Conservation (phyloP, 2,888 invertebrate species). For the Drosophila crucigera region DNA sequence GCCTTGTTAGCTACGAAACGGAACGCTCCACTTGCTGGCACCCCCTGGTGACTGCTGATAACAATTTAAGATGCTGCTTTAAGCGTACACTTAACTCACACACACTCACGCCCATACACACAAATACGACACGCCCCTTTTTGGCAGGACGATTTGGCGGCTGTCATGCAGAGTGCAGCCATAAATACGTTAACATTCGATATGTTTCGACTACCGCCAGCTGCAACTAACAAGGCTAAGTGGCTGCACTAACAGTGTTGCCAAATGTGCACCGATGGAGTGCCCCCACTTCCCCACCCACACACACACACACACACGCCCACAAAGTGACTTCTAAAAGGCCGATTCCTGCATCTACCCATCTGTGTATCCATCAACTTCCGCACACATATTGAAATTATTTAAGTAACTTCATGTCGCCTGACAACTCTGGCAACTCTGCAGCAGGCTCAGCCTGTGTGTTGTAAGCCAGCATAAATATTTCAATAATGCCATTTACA, state of each 20-base stretch:
- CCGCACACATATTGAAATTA: slow-evolving; percentile 55
- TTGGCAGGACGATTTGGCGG: slow-evolving; percentile 47
- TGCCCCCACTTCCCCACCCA: background rate
- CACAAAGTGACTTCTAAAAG: slow-evolving; percentile 9
- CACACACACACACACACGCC: background rate
- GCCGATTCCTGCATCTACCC: slow-evolving; percentile 33
- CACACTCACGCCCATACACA: background rate
- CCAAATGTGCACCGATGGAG: background rate
- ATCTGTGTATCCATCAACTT: slow-evolving; percentile 43
- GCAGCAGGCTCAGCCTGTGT: slow-evolving; percentile 1
- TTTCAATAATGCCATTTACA: slow-evolving; percentile 33
- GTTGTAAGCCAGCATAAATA: slow-evolving; percentile 14
- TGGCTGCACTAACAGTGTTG: slow-evolving; percentile 65
- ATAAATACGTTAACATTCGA: slow-evolving; percentile 78
- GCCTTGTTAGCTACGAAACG: slow-evolving; percentile 63
- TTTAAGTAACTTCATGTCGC: slow-evolving; percentile 53
- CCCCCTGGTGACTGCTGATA: slow-evolving; percentile 16
- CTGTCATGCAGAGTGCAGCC: slow-evolving; percentile 71
- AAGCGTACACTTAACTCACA: slow-evolving; percentile 26
- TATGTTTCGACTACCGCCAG: slow-evolving; percentile 58
- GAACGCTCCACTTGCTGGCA: slow-evolving; percentile 58
- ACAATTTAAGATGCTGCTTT: slow-evolving; percentile 64
- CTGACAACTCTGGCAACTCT: slow-evolving; percentile 10
- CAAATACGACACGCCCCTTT: slow-evolving; percentile 4
- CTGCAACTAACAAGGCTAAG: slow-evolving; percentile 71